These are phyloP conservation scores for Macquaria australasica DNA, from an alignment of 2,113 vertebrate species.

Conservation along the genomic window DNA sequence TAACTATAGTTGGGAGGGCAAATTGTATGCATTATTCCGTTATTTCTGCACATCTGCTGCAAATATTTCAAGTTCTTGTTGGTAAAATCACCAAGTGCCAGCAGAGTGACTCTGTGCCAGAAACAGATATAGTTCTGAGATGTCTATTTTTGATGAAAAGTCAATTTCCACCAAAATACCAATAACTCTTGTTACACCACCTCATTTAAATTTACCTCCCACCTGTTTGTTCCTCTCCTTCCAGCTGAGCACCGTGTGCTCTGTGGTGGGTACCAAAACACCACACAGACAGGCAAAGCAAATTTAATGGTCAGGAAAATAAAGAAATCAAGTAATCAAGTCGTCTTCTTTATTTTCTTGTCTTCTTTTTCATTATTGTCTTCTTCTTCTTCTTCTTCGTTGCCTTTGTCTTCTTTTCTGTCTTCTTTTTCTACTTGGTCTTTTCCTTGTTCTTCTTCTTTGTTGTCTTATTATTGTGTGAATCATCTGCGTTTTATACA, in stretches of 20 bases:
- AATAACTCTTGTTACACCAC: background rate
- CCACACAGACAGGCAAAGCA: background rate
- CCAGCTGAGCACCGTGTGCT: background rate
- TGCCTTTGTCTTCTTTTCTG: background rate
- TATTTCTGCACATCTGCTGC: background rate
- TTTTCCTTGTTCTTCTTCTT: background rate
- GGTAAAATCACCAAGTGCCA: no score
- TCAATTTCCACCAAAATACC: background rate
- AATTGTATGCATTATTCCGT: no score
- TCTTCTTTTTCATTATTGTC: background rate
- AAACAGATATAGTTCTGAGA: background rate
- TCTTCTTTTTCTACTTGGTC: background rate
- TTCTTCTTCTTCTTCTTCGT: background rate
- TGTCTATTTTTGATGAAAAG: background rate
- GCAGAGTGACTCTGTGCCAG: background rate
- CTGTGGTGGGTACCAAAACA: background rate
- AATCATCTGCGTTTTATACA: background rate
- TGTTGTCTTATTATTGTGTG: no score
- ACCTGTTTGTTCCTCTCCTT: background rate
- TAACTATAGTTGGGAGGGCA: no score
- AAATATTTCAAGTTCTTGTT: background rate
- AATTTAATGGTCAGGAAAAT: background rate
- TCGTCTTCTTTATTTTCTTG: background rate
- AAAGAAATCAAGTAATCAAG: no score
- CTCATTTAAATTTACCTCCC: background rate